Evolutionary conservation across 1,140 invertebrate species (phyloP).

Genomic region (Zaprionus gabonicus): DNA sequence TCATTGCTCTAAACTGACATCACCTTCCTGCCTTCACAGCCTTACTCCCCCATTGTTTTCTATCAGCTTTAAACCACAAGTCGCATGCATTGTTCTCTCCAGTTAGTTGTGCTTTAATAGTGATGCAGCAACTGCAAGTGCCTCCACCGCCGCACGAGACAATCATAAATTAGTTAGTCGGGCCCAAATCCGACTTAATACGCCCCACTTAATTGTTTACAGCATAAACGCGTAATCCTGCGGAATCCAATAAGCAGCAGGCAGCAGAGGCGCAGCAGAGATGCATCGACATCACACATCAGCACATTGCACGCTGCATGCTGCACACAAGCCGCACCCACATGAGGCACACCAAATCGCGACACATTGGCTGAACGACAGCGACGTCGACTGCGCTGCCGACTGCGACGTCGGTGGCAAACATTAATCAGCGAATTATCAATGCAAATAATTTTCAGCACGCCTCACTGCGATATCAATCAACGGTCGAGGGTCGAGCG

Average conservation of each 20-base stretch:
- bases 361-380: constrained; percentile 54
- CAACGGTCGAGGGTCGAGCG: constrained; percentile 45
- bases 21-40: too few species aligned
- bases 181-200: constrained; percentile 76
- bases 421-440: constrained; percentile 83
- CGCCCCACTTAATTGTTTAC: constrained; percentile 81
- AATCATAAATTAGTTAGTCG: constrained; percentile 72
- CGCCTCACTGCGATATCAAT: constrained; percentile 82
- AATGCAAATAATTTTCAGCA: constrained; percentile 83
- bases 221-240: constrained; percentile 81
- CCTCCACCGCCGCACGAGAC: not conserved
- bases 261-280: constrained; percentile 38
- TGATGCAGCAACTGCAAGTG: not conserved
- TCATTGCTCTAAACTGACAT: too few species aligned
- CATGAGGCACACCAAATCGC: constrained; percentile 65
- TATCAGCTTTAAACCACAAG: not conserved
- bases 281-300: constrained; percentile 71
- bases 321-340: constrained; percentile 13
- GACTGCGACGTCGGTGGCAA: constrained; percentile 60
- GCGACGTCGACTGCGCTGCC: constrained; percentile 1
- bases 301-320: constrained; percentile 49
- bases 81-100: not conserved
- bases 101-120: not conserved
- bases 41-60: too few species aligned
- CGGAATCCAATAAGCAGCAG: constrained; percentile 74